phyloP scores from a whole-genome alignment of 2,888 invertebrate species.

The Diploptera punctata region DNA sequence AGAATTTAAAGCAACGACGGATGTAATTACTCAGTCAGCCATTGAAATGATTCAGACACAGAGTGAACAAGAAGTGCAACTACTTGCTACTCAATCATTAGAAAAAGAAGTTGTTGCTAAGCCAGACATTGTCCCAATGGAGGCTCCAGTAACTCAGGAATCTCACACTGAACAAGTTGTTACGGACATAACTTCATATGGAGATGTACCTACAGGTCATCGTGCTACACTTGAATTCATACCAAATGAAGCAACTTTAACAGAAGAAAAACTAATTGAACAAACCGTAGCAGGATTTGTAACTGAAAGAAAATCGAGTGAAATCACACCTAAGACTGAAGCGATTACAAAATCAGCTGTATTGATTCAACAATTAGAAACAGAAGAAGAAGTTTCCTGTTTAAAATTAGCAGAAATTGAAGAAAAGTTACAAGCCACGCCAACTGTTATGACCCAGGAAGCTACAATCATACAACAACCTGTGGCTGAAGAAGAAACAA shows the following conservation, averaged over 20 bases:
- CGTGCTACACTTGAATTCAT: neutral
- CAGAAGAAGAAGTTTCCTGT: conserved; percentile 14
- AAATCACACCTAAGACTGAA: neutral
- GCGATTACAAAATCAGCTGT: conserved; percentile 22
- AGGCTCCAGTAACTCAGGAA: conserved; percentile 3
- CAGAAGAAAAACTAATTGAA: neutral
- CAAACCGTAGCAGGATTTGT: neutral
- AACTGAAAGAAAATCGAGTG: no score
- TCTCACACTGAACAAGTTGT: neutral
- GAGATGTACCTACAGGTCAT: neutral
- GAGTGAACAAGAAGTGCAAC: conserved; percentile 26
- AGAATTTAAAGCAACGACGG: conserved; percentile 29
- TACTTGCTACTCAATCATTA: neutral
- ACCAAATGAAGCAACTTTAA: neutral
- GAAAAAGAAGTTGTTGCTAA: neutral
- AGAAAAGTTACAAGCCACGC: conserved; percentile 8
- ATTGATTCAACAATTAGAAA: conserved; percentile 23
- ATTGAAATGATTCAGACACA: conserved; percentile 34
- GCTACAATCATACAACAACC: neutral
- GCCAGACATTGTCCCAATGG: neutral
- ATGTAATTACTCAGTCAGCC: conserved; percentile 35
- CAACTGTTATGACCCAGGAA: neutral
- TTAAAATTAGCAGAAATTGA: neutral
- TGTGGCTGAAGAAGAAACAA: neutral
- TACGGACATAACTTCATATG: neutral